phyloP scores from a whole-genome alignment of 2,888 invertebrate genomes.

The Eristalis tenax region DNA sequence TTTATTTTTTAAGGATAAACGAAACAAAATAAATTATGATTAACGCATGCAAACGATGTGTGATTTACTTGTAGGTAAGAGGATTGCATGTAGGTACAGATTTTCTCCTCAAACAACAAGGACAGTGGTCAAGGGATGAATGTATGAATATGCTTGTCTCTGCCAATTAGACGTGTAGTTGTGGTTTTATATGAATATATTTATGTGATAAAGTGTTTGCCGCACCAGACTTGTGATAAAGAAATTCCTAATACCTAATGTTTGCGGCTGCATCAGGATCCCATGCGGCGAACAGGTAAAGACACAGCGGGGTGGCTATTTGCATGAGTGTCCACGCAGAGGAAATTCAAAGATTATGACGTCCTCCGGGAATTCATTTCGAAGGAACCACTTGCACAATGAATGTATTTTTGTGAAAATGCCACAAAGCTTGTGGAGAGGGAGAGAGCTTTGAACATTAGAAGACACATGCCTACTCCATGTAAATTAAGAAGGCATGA shows the following conservation, averaged over 20 bases:
- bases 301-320: too few relatives aligned
- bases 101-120: conserved; percentile 32
- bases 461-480: neutral
- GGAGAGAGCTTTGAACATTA: neutral
- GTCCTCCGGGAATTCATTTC: neutral
- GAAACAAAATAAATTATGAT: conserved; percentile 22
- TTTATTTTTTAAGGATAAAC: conserved; percentile 21
- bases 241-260: too few relatives aligned
- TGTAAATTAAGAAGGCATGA: too few relatives aligned
- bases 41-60: conserved; percentile 60
- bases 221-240: neutral
- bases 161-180: conserved; percentile 54
- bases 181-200: neutral
- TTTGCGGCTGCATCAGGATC: neutral
- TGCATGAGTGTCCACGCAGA: neutral
- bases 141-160: conserved; percentile 67
- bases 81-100: neutral
- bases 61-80: conserved; percentile 6
- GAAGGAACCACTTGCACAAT: neutral
- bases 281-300: neutral
- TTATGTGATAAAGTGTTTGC: neutral
- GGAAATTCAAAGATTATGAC: neutral
- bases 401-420: neutral
- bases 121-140: conserved; percentile 35
- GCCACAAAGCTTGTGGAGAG: neutral